Evolutionary conservation across 2,888 invertebrate species (phyloP), one percentile per base, ranked within the genome.

Genomic region (Plutella xylostella): DNA sequence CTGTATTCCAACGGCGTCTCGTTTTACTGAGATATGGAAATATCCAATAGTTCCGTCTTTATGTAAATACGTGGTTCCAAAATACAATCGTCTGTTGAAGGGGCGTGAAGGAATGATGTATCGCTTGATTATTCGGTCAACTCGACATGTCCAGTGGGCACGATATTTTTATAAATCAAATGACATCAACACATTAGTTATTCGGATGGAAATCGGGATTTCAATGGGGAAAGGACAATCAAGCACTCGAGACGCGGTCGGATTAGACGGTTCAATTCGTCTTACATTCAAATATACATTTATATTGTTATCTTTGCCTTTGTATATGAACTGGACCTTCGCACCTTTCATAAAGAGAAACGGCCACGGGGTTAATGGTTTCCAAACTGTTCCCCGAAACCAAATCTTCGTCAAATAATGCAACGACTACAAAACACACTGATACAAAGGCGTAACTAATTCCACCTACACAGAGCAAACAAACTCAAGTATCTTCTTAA

Each of bases 221-320:
- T 56, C 55, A 63, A 66, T 64, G 60, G 55, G 55, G 54, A 60
- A 57, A 59, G 59, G 55, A 63, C 63, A 65, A 63, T 62, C 54
- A 54, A 45, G 35, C 68, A 69, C 78, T 78, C 63, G 61, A 73
- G 53, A 62, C 67, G 69, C 58, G 76, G 75, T 72, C 50, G 68
- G 69, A 79, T 79, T 79, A 72, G 69, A 61, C 67, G 59, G 61
- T 58, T 71, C 66, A 58, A 72, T 72, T 67, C 68, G 62, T 63
- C 65, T 62, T 70, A 69, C 69, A 68, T 68, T 67, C 63, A 66
- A 70, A 65, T 65, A 56, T 51, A 59, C 64, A 59, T 54, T 54
- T 56, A 56, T 57, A 61, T 63, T 62, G 51, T 61, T 55, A 55
- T 57, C 54, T 50, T 53, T 49, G 51, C 55, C 54, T 56, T 61